These are phyloP conservation scores for Diarsia rubi DNA, from an alignment of 2,888 invertebrate genomes.

Conservation along the genomic window DNA sequence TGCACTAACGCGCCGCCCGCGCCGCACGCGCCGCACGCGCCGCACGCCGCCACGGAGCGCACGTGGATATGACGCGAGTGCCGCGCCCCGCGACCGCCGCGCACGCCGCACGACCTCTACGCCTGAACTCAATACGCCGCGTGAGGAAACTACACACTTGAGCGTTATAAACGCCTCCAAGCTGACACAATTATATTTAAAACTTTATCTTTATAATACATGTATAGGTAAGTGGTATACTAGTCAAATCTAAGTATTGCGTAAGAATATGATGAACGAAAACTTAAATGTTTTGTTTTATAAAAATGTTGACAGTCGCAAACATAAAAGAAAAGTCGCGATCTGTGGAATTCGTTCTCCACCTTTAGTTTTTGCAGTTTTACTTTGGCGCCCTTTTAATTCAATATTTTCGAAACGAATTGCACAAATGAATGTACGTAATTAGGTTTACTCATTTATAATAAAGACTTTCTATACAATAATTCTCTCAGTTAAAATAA, in stretches of 20 bases:
- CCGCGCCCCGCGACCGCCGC: slow-evolving; percentile 70
- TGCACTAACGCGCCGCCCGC: slow-evolving; percentile 68
- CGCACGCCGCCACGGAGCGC: slow-evolving; percentile 63
- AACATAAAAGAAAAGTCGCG: slow-evolving; percentile 4
- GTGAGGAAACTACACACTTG: slow-evolving; percentile 26
- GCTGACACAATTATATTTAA: slow-evolving; percentile 33
- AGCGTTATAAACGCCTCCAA: slow-evolving; percentile 53
- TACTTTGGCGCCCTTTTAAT: neutral
- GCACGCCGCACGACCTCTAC: slow-evolving; percentile 86
- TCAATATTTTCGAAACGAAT: neutral
- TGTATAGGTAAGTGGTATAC: slow-evolving; percentile 47
- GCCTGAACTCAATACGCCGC: slow-evolving; percentile 70
- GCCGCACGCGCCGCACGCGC: slow-evolving; percentile 68
- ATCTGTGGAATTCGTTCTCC: neutral
- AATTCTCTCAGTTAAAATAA: neutral
- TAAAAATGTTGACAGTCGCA: neutral
- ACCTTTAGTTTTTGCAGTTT: neutral
- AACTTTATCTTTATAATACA: slow-evolving; percentile 15
- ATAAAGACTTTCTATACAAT: slow-evolving; percentile 6
- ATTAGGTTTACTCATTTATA: neutral
- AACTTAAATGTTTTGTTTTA: slow-evolving; percentile 26
- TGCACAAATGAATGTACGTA: slow-evolving; percentile 14
- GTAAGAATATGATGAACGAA: slow-evolving; percentile 5
- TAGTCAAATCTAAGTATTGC: slow-evolving; percentile 53
- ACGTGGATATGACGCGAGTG: slow-evolving; percentile 69